These are phyloP conservation scores for Paedocypris sp. DNA, from an alignment of 2,113 vertebrate species.

Conservation along the genomic window DNA sequence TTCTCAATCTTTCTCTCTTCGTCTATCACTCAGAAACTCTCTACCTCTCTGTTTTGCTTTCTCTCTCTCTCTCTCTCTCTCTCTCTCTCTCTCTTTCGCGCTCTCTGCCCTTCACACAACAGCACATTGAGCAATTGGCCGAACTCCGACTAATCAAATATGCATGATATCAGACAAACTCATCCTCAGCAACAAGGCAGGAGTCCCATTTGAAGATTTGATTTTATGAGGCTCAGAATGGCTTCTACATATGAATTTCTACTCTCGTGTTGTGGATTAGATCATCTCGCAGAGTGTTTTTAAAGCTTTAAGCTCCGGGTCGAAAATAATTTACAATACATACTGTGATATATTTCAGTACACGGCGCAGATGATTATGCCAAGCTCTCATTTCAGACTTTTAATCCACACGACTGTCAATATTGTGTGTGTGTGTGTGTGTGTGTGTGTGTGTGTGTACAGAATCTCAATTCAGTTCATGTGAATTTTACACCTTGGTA, in stretches of 20 bases:
- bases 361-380: background rate
- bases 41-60: no score
- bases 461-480: no score
- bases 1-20: no score
- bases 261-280: constrained; percentile 11
- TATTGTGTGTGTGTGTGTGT: background rate
- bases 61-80: no score
- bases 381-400: background rate
- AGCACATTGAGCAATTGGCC: constrained; percentile 21
- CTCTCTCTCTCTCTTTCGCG: no score
- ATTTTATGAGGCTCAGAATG: constrained; percentile 10
- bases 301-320: background rate
- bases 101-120: constrained; percentile 18
- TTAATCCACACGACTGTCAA: background rate
- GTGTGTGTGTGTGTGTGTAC: background rate
- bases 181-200: background rate
- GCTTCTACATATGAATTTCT: constrained; percentile 14
- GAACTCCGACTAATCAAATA: constrained; percentile 32
- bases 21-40: no score
- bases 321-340: constrained; percentile 12
- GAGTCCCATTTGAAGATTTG: constrained; percentile 16
- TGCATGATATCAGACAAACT: constrained; percentile 27
- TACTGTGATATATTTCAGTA: no score
- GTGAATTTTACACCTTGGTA: background rate
- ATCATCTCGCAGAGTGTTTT: constrained; percentile 11